A percentile compares a stretch with the other conserved stretches of the same genome.
Conservation (phyloP, 64 coral and sea anemone species). For the Orbicella faveolata region DNA sequence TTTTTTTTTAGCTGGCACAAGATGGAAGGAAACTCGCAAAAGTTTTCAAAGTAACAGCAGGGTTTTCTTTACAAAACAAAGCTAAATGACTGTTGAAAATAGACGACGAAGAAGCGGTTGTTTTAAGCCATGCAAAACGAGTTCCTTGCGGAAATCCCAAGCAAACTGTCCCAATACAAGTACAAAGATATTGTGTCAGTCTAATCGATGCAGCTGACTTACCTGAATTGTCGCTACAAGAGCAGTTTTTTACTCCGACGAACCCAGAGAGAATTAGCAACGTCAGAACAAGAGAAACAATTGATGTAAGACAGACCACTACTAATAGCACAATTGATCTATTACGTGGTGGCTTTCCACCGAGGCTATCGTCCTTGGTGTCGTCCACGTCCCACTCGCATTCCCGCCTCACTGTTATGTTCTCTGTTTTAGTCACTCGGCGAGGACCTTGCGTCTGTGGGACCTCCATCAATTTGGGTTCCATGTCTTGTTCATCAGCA, state of each 20-base stretch:
- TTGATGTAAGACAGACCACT: not conserved
- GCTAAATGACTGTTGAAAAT: too few species aligned
- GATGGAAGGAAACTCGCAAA: too few species aligned
- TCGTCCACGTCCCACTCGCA: not conserved
- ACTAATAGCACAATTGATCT: not conserved
- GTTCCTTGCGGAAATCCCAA: not conserved
- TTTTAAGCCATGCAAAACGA: not conserved
- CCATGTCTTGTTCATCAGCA: not conserved
- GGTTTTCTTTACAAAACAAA: too few species aligned
- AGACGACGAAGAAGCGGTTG: too few species aligned
- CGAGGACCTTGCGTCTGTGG: not conserved
- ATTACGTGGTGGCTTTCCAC: not conserved
- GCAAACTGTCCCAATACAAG: not conserved
- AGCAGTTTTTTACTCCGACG: not conserved
- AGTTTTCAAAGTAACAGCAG: too few species aligned
- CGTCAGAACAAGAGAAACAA: not conserved
- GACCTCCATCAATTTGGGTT: not conserved
- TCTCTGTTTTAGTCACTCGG: constrained; percentile 19
- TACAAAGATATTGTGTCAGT: not conserved
- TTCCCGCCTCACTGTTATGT: constrained; percentile 9
- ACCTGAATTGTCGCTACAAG: constrained; percentile 2
- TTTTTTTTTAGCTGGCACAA: too few species aligned
- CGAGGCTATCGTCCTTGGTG: not conserved
- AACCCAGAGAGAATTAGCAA: constrained; percentile 7
- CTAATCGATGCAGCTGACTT: not conserved